phyloP scores from a whole-genome alignment of 2,113 vertebrate genomes.

The Dipodomys ordii region DNA sequence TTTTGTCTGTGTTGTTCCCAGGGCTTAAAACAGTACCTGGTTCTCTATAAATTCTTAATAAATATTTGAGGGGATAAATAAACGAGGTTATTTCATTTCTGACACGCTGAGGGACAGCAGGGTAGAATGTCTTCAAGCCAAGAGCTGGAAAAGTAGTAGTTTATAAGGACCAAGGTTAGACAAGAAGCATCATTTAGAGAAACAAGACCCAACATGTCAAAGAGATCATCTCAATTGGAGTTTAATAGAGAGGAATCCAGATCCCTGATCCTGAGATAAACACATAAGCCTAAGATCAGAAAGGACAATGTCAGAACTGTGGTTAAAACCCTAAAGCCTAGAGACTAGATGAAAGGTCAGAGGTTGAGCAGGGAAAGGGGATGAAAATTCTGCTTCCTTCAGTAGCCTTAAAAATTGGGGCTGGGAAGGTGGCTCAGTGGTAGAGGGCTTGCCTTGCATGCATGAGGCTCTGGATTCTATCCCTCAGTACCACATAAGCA shows the following conservation, averaged over 20 bases:
- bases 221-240: background rate
- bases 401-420: background rate
- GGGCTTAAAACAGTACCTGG: background rate
- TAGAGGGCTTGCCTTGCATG: too few species aligned
- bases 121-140: background rate
- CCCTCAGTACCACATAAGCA: too few species aligned
- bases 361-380: background rate
- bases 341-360: background rate
- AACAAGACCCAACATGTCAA: background rate
- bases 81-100: background rate
- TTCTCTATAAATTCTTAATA: background rate
- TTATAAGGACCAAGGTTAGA: background rate
- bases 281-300: background rate
- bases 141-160: background rate
- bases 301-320: background rate
- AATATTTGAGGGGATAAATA: background rate
- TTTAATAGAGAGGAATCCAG: background rate
- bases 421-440: background rate
- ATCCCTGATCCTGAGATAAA: background rate
- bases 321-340: background rate
- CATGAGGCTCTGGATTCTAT: too few species aligned
- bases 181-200: background rate
- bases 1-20: constrained; percentile 24
- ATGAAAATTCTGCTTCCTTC: background rate
- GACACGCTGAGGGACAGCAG: background rate